A percentile compares a stretch with the other conserved stretches of the same genome.
phyloP scores from a whole-genome alignment of 2,888 invertebrate genomes.

The Schrankia costaestrigalis region DNA sequence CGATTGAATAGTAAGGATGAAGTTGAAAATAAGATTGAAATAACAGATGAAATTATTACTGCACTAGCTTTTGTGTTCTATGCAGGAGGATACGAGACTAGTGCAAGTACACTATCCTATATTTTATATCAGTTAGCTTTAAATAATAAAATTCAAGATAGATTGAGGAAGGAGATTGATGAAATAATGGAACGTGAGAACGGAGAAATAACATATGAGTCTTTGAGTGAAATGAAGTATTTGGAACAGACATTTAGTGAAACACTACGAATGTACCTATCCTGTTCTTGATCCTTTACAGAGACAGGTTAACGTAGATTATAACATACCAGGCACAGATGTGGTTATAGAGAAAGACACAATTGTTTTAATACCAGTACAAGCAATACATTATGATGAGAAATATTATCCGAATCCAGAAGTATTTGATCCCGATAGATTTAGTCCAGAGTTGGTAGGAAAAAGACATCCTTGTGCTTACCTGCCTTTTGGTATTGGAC shows the following conservation, averaged over 20 bases:
- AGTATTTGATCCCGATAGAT: conserved; percentile 67
- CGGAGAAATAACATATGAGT: conserved; percentile 53
- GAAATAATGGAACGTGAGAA: conserved; percentile 36
- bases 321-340: conserved; percentile 51
- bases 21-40: conserved; percentile 22
- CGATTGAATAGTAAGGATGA: conserved; percentile 24
- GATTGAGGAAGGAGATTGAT: conserved; percentile 45
- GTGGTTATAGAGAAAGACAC: conserved; percentile 47
- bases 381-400: conserved; percentile 59
- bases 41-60: conserved; percentile 50
- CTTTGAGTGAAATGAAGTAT: conserved; percentile 53
- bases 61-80: conserved; percentile 69
- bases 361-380: conserved; percentile 43
- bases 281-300: conserved; percentile 57
- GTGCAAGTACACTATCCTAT: conserved; percentile 57
- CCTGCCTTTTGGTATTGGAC: conserved; percentile 62
- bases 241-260: conserved; percentile 50
- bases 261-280: conserved; percentile 65
- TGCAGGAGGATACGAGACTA: conserved; percentile 67
- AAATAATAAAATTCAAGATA: conserved; percentile 55
- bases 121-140: conserved; percentile 52
- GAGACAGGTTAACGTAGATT: conserved; percentile 47
- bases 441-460: conserved; percentile 44
- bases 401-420: conserved; percentile 60
- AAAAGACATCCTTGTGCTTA: conserved; percentile 49